Evolutionary conservation across 35 echinoderm and acorn worm species (phyloP), one percentile per base, ranked within the genome.

Genomic region (Apostichopus japonicus): DNA sequence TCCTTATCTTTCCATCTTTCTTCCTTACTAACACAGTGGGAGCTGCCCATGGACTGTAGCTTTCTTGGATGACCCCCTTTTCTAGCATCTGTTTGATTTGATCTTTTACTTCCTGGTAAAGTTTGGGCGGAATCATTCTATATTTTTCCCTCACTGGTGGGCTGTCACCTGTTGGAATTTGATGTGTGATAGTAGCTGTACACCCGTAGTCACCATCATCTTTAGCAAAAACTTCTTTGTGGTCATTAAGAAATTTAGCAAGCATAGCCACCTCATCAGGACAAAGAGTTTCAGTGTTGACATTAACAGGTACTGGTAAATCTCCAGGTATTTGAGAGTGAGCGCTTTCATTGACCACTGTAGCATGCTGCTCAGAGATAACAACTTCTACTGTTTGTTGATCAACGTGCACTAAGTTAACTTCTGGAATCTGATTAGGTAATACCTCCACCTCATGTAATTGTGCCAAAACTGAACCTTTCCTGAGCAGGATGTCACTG

Each of bases 11-110:
- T 24, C 86, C 87, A 88, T 93, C 88, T 78, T 92, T 96, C 67
- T 95, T 94, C 24, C 92, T 55, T 14, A 96, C 95, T 65, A 93
- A 94, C 0, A 94, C 92, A 11, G 93, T 84, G 6, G 95, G 95
- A 14, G 95, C 93, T 51, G 95, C 72, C 77, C 87, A 96, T 27
- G 25, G 25, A 27, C 25, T 27, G 25, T 27, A 27, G 25, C 25
- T 27, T 27, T 27, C 25, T 27, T 51, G 95, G 89, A 1, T 55
- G 87, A 44, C 44, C 5, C 1, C 91, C 87, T 67, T 95, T 86
- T 55, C 56, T 61, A 71, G 52, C 6, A 95, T 22, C 4, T 93
- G 83, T 58, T 79, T 71, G 6, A 95, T 19, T 17, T 95, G 91
- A 53, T 17, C 56, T 22, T 96, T 96, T 6, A 96, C 92, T 80